phyloP scores from a whole-genome alignment of 1,140 invertebrate genomes.

The Medauroidea extradentata region DNA sequence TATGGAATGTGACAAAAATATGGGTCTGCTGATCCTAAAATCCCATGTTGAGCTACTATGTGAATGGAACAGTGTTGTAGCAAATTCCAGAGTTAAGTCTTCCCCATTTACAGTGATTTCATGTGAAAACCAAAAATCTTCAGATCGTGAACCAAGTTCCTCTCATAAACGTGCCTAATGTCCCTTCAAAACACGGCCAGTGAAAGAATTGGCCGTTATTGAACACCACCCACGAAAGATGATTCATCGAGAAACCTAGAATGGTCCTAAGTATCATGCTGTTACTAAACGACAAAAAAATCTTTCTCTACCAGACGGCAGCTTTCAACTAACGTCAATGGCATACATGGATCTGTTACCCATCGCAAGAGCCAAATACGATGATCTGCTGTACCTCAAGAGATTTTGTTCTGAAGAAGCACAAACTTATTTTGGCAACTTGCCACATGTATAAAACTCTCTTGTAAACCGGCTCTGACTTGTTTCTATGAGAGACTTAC shows the following conservation, averaged over 20 bases:
- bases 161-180: conserved; percentile 3
- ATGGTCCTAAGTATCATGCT: conserved; percentile 9
- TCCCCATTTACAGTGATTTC: conserved; percentile 11
- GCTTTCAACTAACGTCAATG: conserved; percentile 1
- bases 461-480: no score
- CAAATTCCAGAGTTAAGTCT: conserved; percentile 7
- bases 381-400: conserved; percentile 10
- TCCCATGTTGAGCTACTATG: conserved; percentile 6
- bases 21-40: conserved; percentile 12
- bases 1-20: background rate
- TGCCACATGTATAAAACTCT: no score
- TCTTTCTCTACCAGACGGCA: background rate
- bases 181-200: conserved; percentile 10
- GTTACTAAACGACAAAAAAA: conserved; percentile 3
- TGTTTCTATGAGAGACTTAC: no score
- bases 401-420: background rate
- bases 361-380: conserved; percentile 6
- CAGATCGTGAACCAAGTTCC: conserved; percentile 7
- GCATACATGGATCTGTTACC: background rate
- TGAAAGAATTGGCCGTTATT: conserved; percentile 10
- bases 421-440: no score
- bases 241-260: conserved; percentile 3
- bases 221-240: conserved; percentile 5
- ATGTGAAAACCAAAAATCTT: conserved; percentile 10
- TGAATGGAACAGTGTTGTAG: conserved; percentile 8